These are phyloP conservation scores for Triplophysa bombifrons DNA, from an alignment of 2,797 vertebrate genomes.

Conservation along the genomic window DNA sequence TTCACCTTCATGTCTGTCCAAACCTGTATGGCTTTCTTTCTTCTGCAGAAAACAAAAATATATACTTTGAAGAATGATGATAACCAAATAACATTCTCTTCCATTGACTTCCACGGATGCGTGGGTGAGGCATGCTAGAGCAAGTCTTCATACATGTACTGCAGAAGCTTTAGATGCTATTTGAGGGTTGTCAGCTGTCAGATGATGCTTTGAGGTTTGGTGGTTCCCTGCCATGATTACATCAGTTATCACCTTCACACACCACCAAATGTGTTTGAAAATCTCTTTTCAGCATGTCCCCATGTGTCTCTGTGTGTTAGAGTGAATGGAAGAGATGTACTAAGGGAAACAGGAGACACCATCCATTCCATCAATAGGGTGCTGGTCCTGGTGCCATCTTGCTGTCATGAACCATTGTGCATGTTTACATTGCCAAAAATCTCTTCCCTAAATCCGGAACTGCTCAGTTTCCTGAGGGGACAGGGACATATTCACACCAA, in stretches of 20 bases:
- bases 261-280: conserved; percentile 29
- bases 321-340: not conserved
- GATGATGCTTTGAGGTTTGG: not conserved
- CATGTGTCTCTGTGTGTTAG: conserved; percentile 12
- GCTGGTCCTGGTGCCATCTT: not conserved
- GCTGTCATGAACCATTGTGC: no score
- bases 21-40: no score
- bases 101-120: not conserved
- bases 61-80: no score
- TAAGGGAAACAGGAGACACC: not conserved
- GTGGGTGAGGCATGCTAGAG: not conserved
- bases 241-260: conserved; percentile 35
- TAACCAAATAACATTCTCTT: not conserved
- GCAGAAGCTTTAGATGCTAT: conserved; percentile 24
- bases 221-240: conserved; percentile 37
- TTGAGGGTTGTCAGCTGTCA: conserved; percentile 23
- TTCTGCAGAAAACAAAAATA: no score
- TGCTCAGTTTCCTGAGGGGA: no score
- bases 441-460: not conserved
- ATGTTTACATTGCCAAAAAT: no score
- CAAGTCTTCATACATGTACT: conserved; percentile 26
- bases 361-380: not conserved
- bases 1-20: no score
- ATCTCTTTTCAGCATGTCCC: conserved; percentile 17
- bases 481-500: no score